Evolutionary conservation across 2,113 vertebrate species (phyloP).

Genomic region (Butastur rufipennis): DNA sequence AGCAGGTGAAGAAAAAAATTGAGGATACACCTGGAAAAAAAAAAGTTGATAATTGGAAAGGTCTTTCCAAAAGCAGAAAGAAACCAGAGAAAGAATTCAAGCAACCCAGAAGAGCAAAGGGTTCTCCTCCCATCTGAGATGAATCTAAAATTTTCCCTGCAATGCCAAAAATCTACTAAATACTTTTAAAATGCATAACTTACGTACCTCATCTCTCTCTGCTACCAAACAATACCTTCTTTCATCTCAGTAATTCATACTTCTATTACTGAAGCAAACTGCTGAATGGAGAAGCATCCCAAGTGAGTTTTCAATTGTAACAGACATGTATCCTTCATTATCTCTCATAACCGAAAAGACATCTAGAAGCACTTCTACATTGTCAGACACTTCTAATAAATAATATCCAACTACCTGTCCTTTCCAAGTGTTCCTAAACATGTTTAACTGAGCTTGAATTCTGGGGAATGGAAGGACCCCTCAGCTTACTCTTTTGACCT

Average conservation of each 20-base stretch:
- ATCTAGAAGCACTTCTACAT: background rate
- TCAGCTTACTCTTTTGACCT: background rate
- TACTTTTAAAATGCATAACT: background rate
- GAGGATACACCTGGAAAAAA: background rate
- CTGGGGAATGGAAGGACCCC: background rate
- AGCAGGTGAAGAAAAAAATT: background rate
- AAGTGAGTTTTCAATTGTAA: background rate
- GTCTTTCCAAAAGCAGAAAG: background rate
- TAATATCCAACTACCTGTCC: background rate
- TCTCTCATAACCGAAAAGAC: background rate
- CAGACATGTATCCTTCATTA: background rate
- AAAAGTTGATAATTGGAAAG: background rate
- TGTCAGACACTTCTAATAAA: background rate
- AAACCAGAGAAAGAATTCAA: background rate
- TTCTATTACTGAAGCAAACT: background rate
- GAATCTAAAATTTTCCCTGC: background rate
- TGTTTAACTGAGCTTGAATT: background rate
- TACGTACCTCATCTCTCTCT: background rate
- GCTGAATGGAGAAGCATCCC: background rate
- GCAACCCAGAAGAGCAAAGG: background rate
- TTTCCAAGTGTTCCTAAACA: background rate
- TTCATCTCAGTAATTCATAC: background rate
- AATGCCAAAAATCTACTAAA: background rate
- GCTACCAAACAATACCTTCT: background rate
- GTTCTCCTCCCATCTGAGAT: background rate